Percentiles rank a stretch among this genome's conserved stretches.
Evolutionary conservation across 2,113 vertebrate species (phyloP).

Genomic region (Takifugu bimaculatus): DNA sequence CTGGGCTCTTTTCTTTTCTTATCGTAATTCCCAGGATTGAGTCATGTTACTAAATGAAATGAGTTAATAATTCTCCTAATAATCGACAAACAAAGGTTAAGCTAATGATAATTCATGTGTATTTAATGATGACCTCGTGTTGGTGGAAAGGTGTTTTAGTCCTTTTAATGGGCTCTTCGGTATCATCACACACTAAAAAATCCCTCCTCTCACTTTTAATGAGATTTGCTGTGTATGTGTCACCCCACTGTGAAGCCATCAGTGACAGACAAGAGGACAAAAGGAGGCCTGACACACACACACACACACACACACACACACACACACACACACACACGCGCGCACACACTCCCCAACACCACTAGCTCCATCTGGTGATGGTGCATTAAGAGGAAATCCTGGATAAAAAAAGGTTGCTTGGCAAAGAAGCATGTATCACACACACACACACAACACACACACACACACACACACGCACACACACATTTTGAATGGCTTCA

Average conservation of each 20-base stretch:
- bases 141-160: background rate
- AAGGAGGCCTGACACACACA: constrained; percentile 53
- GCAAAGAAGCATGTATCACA: constrained; percentile 26
- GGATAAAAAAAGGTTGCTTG: constrained; percentile 40
- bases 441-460: constrained; percentile 27
- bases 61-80: too few species aligned
- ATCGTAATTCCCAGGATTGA: too few species aligned
- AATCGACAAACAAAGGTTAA: too few species aligned
- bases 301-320: constrained; percentile 11
- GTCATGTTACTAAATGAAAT: too few species aligned
- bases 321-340: constrained; percentile 2
- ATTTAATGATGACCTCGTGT: background rate
- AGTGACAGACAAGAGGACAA: constrained; percentile 70
- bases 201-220: constrained; percentile 59
- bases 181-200: constrained; percentile 37
- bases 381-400: constrained; percentile 51
- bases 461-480: constrained; percentile 7
- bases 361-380: constrained; percentile 71
- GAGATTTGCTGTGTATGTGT: constrained; percentile 66
- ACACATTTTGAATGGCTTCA: constrained; percentile 8
- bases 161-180: constrained; percentile 6
- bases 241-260: constrained; percentile 68
- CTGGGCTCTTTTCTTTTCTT: too few species aligned
- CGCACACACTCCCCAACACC: constrained; percentile 4
- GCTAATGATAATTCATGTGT: too few species aligned